phyloP scores from a whole-genome alignment of 2,113 vertebrate genomes.

The Grallaria varia region DNA sequence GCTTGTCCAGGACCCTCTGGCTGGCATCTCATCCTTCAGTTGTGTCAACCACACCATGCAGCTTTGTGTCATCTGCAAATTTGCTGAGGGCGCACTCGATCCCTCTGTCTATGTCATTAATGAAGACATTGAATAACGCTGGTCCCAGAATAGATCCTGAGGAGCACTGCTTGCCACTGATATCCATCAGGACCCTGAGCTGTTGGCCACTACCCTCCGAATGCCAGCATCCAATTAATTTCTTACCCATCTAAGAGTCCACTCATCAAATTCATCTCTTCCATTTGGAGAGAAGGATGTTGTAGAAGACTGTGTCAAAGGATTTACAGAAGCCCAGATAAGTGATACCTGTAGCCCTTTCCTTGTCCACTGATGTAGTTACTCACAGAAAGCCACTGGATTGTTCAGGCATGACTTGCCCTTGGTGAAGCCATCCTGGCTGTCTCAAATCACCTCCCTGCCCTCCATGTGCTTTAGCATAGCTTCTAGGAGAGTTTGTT shows the following conservation, averaged over 20 bases:
- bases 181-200: background rate
- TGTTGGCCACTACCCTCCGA: background rate
- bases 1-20: background rate
- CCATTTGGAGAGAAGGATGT: background rate
- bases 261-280: background rate
- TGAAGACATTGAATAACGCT: background rate
- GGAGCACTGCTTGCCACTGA: background rate
- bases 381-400: too few species aligned
- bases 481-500: background rate
- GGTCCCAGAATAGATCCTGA: fast-evolving
- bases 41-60: background rate
- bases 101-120: background rate
- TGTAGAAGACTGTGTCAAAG: too few species aligned
- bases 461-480: too few species aligned
- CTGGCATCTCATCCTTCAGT: background rate
- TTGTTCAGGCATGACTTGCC: background rate
- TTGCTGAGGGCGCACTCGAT: fast-evolving
- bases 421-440: background rate
- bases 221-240: too few species aligned
- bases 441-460: background rate
- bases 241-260: background rate
- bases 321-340: too few species aligned
- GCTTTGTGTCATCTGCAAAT: background rate
- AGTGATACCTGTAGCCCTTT: background rate
- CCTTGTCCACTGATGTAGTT: too few species aligned